These are phyloP conservation scores for Bagarius yarrelli DNA, from an alignment of 2,113 vertebrate genomes.

Conservation along the genomic window DNA sequence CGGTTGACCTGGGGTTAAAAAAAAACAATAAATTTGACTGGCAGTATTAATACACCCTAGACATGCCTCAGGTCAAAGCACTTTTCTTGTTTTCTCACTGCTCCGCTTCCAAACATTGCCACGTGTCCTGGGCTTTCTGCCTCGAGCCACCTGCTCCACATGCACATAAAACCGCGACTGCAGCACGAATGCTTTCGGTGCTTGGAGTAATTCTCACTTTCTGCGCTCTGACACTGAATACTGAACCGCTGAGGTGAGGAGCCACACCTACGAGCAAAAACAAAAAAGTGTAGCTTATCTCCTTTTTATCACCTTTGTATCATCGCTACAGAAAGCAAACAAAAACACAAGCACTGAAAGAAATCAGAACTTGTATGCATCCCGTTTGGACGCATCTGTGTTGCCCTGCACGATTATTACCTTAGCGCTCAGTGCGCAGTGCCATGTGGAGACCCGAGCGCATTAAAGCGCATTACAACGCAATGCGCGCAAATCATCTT, in stretches of 20 bases:
- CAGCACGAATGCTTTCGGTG: not conserved
- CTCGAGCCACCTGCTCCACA: slow-evolving; percentile 12
- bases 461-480: slow-evolving; percentile 13
- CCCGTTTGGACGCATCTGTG: not conserved
- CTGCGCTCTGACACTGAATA: not conserved
- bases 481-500: slow-evolving; percentile 9
- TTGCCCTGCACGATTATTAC: not conserved
- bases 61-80: not conserved
- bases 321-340: not conserved
- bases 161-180: not conserved
- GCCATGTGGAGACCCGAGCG: slow-evolving; percentile 22
- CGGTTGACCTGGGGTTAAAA: too few relatives aligned
- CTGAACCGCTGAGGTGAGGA: slow-evolving; percentile 3
- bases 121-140: slow-evolving; percentile 11
- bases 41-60: not conserved
- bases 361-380: not conserved
- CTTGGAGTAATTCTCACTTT: slow-evolving; percentile 5
- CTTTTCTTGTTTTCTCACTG: not conserved
- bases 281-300: slow-evolving; percentile 8
- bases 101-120: slow-evolving; percentile 27
- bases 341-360: not conserved
- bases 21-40: not conserved
- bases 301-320: not conserved
- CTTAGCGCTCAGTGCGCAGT: slow-evolving; percentile 1
- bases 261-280: slow-evolving; percentile 26